Evolutionary conservation across 2,113 vertebrate genomes (phyloP).

Genomic region (Aptenodytes patagonicus): DNA sequence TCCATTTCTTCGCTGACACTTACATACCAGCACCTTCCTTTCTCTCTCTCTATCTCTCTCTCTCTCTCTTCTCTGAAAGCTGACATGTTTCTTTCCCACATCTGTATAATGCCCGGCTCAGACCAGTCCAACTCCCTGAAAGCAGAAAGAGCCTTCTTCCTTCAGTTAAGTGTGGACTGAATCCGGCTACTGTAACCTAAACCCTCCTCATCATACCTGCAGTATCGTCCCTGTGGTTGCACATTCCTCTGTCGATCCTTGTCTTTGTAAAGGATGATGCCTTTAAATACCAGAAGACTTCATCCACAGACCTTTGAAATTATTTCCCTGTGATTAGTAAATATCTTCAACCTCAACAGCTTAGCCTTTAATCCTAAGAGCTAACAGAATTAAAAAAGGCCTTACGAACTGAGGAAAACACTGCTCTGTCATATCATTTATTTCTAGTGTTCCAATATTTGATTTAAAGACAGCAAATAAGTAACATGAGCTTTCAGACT

Average conservation of each 20-base stretch:
- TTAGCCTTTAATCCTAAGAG: conserved; percentile 5
- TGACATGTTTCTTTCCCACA: not conserved
- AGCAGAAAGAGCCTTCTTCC: not conserved
- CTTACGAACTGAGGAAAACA: not conserved
- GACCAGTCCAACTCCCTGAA: not conserved
- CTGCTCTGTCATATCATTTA: not conserved
- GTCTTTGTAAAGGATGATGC: not conserved
- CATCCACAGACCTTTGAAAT: not conserved
- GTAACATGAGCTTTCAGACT: not conserved
- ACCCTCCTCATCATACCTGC: not conserved
- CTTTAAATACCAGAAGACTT: not conserved
- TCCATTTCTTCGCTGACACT: not conserved
- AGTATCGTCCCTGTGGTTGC: not conserved
- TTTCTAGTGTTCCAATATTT: not conserved
- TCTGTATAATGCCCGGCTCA: not conserved
- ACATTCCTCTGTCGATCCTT: conserved; percentile 30
- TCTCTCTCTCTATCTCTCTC: not conserved
- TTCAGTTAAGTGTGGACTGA: not conserved
- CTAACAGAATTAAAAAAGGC: not conserved
- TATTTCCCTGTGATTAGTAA: not conserved
- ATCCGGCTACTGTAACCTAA: not conserved
- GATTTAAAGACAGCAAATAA: not conserved
- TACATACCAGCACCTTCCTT: not conserved
- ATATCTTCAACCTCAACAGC: not conserved
- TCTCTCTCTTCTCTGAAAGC: not conserved